These are phyloP conservation scores for Asbolus verrucosus DNA, from an alignment of 1,140 invertebrate species.

Conservation along the genomic window DNA sequence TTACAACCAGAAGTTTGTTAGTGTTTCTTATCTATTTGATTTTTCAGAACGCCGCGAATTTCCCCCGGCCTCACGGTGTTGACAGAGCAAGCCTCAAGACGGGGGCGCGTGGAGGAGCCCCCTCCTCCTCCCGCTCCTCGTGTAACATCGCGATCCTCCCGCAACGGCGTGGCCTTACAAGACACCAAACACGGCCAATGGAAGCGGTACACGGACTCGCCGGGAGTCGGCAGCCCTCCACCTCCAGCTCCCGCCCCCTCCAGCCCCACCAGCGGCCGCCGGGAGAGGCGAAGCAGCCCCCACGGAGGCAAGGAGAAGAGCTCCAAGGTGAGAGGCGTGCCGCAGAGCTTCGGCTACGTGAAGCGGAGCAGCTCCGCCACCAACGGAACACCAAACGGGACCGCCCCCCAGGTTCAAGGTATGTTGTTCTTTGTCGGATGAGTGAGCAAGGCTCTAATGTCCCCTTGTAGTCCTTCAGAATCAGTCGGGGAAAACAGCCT, in stretches of 20 bases:
- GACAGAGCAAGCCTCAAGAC: constrained; percentile 56
- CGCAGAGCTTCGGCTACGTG: constrained; percentile 85
- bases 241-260: constrained; percentile 66
- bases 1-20: background rate
- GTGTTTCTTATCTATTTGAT: background rate
- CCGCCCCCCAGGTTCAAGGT: constrained; percentile 41
- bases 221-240: constrained; percentile 70
- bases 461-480: constrained; percentile 56
- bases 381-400: constrained; percentile 48
- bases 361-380: constrained; percentile 77
- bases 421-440: background rate
- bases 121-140: constrained; percentile 56
- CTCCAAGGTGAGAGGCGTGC: constrained; percentile 70
- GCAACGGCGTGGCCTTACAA: constrained; percentile 49
- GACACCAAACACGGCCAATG: constrained; percentile 57
- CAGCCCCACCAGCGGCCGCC: constrained; percentile 66
- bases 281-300: constrained; percentile 64
- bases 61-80: constrained; percentile 60
- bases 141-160: constrained; percentile 44
- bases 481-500: constrained; percentile 73
- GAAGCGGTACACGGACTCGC: constrained; percentile 66
- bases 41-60: constrained; percentile 56
- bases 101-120: constrained; percentile 59
- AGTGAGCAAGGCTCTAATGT: background rate
- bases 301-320: constrained; percentile 59